Evolutionary conservation across 1,140 invertebrate species (phyloP), one percentile per base, ranked within the genome.

Genomic region (Dendroctonus valens): DNA sequence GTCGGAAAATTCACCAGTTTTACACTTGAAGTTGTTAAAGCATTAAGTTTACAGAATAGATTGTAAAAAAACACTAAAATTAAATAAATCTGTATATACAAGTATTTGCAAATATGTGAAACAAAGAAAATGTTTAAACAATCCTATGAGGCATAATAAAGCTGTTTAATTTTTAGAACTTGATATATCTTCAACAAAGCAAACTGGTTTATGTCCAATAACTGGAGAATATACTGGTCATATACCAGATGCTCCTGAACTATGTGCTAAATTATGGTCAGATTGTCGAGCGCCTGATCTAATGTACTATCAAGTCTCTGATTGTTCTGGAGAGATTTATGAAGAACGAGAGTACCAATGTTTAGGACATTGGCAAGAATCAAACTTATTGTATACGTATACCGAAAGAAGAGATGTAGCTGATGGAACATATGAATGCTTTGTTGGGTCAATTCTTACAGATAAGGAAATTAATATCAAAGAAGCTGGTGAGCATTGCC

Each of bases 281-380:
- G 87, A 89, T 73, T 90, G 88, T 75, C 82, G 83, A 68, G 84
- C 85, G 41, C 84, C 85, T 11, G 87, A 90, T 74, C 80, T 87
- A 40, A 90, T 90, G 88, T 88, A 87, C 69, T 89, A 87, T 73
- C 86, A 85, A 72, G 87, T 89, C 9, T 85, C 81, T 38, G 84
- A 87, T 58, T 90, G 88, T 69, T 76, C 81, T 59, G 72, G 82
- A 39, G 85, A 88, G 76, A 77, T 89, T 15, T 89, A 84, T 70
- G 88, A 89, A 83, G 88, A 89, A 76, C 79, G 88, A 15, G 84
- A 88, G 66, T 90, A 90, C 73, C 75, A 83, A 65, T 90, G 88
- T 71, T 78, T 90, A 11, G 88, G 88, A 39, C 87, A 89, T 71
- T 90, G 88, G 88, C 80, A 83, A 65, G 88, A 90, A 75, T 80